Evolutionary conservation across 2,888 invertebrate genomes (phyloP).

Genomic region (Oscheius onirici): DNA sequence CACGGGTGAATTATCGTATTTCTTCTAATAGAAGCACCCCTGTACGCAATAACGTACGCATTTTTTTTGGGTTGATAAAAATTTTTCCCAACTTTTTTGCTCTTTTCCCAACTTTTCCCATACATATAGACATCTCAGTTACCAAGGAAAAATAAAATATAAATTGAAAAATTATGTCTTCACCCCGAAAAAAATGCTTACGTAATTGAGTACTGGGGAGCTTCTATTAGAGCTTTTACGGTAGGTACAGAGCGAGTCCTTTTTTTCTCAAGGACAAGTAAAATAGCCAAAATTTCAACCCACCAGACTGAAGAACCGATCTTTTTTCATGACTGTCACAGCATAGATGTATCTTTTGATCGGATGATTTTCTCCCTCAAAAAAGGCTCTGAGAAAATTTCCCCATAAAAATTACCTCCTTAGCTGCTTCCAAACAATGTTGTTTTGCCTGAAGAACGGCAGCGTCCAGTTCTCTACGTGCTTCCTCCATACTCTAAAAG

Average conservation of each 20-base stretch:
- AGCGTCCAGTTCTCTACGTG: conserved; percentile 16
- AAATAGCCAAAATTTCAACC: neutral
- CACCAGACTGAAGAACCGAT: conserved; percentile 29
- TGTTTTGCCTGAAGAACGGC: conserved; percentile 26
- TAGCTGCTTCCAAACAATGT: conserved; percentile 9
- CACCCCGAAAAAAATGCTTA: too few species aligned
- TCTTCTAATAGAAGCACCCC: too few species aligned
- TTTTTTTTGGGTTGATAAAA: too few species aligned
- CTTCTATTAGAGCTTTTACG: too few species aligned
- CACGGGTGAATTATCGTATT: too few species aligned
- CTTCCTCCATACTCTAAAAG: conserved; percentile 24
- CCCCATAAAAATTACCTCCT: neutral
- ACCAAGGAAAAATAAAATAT: neutral
- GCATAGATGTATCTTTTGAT: conserved; percentile 28
- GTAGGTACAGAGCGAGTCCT: too few species aligned
- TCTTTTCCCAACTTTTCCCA: too few species aligned
- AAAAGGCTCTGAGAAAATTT: too few species aligned
- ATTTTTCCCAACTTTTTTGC: too few species aligned
- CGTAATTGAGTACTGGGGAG: too few species aligned
- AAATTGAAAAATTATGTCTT: too few species aligned
- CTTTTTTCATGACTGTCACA: conserved; percentile 16
- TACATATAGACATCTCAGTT: neutral
- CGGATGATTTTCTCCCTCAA: neutral
- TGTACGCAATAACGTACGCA: too few species aligned
- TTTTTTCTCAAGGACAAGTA: neutral